Evolutionary conservation across 2,888 invertebrate genomes (phyloP).

Genomic region (Volucella inflata): DNA sequence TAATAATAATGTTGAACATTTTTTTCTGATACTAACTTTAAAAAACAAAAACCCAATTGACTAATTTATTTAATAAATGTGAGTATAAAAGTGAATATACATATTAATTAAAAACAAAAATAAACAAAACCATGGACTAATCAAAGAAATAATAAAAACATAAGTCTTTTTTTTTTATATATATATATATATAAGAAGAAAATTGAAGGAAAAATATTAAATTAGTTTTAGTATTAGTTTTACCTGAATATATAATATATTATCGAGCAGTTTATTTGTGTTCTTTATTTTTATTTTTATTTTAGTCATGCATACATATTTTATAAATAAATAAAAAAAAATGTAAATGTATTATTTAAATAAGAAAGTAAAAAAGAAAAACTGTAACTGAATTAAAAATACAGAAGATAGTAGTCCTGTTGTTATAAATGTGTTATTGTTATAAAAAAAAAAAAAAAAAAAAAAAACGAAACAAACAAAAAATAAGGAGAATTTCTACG

Average conservation of each 20-base stretch:
- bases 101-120: constrained; percentile 72
- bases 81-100: constrained; percentile 67
- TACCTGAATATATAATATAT: constrained; percentile 67
- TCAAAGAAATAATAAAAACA: constrained; percentile 33
- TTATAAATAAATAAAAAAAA: constrained; percentile 37
- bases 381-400: constrained; percentile 26
- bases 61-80: constrained; percentile 75
- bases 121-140: constrained; percentile 49
- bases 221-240: constrained; percentile 68
- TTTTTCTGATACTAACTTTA: constrained; percentile 79
- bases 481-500: constrained; percentile 39
- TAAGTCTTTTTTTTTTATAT: constrained; percentile 47
- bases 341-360: constrained; percentile 45
- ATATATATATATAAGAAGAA: constrained; percentile 61
- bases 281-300: constrained; percentile 2
- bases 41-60: constrained; percentile 64
- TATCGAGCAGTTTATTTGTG: constrained; percentile 48
- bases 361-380: too few relatives aligned
- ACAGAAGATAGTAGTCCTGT: constrained; percentile 58
- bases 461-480: not conserved
- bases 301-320: constrained; percentile 57
- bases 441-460: constrained; percentile 19
- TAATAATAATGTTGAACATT: constrained; percentile 77
- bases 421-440: constrained; percentile 62
- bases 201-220: constrained; percentile 45